These are phyloP conservation scores for Yponomeuta evonymella DNA, from an alignment of 2,888 invertebrate genomes.

Conservation along the genomic window DNA sequence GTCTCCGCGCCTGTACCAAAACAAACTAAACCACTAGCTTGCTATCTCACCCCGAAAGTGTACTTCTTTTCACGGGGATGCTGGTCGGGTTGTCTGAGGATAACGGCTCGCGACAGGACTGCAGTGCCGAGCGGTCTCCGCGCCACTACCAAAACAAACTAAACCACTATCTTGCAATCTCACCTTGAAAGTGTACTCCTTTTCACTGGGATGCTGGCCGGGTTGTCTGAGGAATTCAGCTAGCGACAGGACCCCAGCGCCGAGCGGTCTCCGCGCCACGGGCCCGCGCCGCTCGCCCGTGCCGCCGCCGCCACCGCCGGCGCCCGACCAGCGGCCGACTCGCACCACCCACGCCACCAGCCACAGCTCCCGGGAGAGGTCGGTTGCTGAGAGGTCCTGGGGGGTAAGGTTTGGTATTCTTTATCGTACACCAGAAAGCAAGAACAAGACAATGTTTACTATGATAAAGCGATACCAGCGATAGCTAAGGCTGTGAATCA, in stretches of 20 bases:
- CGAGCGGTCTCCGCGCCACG: conserved; percentile 86
- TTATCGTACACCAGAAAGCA: no score
- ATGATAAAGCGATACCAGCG: no score
- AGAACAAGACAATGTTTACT: no score
- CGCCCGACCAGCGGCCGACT: conserved; percentile 87
- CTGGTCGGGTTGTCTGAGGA: neutral
- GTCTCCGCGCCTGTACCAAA: no score
- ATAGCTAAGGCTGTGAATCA: no score
- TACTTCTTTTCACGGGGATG: no score
- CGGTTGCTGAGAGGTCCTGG: conserved; percentile 88
- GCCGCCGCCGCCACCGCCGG: conserved; percentile 51
- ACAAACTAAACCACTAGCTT: no score
- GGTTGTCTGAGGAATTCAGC: conserved; percentile 80
- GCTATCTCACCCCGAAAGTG: no score
- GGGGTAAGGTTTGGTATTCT: conserved; percentile 24
- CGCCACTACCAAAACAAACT: neutral
- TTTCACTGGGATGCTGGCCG: conserved; percentile 79
- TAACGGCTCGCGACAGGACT: neutral
- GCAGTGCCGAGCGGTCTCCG: neutral
- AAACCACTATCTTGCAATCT: neutral
- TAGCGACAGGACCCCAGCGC: conserved; percentile 88
- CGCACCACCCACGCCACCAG: conserved; percentile 93
- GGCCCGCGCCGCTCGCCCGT: conserved; percentile 72
- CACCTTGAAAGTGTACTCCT: conserved; percentile 87
- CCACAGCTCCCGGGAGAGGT: conserved; percentile 89